Conservation (phyloP, 2,113 vertebrate genomes). For the Scomber japonicus region DNA sequence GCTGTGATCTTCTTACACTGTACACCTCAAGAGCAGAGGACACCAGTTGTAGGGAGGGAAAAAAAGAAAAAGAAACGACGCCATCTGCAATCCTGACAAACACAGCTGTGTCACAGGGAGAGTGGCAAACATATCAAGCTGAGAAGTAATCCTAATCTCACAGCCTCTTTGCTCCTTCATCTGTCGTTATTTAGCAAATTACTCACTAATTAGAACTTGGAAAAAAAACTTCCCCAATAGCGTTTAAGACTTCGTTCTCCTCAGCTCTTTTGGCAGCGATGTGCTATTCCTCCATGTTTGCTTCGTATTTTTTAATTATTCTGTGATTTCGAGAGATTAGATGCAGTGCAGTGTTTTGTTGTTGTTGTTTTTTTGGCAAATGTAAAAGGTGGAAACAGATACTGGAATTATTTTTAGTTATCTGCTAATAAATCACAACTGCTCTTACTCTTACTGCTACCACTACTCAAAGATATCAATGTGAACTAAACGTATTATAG, state of each 20-base stretch:
- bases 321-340: conserved; percentile 41
- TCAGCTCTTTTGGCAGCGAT: conserved; percentile 1
- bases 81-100: conserved; percentile 50
- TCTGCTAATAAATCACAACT: background rate
- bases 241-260: conserved; percentile 2
- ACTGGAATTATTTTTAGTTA: conserved; percentile 9
- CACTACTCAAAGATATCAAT: background rate
- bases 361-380: conserved; percentile 17
- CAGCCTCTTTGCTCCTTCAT: conserved; percentile 49
- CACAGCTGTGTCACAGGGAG: conserved; percentile 40
- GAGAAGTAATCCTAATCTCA: conserved; percentile 43
- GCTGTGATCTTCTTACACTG: background rate
- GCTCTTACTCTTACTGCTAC: no score
- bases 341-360: background rate
- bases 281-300: conserved; percentile 22
- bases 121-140: conserved; percentile 32
- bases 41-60: background rate
- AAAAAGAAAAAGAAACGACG: background rate
- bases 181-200: conserved; percentile 69
- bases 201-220: conserved; percentile 63
- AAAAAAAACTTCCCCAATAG: conserved; percentile 20
- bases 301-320: conserved; percentile 55
- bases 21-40: background rate
- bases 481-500: no score
- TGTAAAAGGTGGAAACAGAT: conserved; percentile 14